phyloP scores from a whole-genome alignment of 2,797 vertebrate genomes.

The Anas acuta region DNA sequence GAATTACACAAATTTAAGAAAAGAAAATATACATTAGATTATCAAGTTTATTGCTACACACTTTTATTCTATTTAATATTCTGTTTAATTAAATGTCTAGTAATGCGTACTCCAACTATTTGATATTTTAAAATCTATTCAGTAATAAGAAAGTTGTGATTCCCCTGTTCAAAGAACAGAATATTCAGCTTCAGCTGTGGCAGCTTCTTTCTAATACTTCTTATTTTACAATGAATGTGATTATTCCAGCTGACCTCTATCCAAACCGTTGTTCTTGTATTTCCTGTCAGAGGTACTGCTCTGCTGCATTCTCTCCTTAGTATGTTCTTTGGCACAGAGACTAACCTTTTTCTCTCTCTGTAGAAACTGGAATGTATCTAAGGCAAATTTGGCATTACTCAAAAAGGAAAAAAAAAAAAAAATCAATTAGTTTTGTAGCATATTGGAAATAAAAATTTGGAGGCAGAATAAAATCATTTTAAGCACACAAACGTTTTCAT shows the following conservation, averaged over 20 bases:
- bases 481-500: neutral
- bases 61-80: neutral
- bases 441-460: neutral
- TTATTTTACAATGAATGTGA: neutral
- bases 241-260: neutral
- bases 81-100: neutral
- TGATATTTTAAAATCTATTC: neutral
- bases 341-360: neutral
- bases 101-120: neutral
- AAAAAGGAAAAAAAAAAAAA: no score
- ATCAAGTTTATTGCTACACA: neutral
- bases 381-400: neutral
- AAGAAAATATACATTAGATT: neutral
- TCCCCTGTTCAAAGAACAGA: neutral
- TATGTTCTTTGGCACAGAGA: neutral
- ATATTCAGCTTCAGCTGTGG: neutral
- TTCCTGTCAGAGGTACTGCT: neutral
- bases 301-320: neutral
- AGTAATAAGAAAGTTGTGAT: neutral
- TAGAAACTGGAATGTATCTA: neutral
- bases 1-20: neutral
- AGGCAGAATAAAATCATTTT: neutral
- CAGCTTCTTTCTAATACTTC: neutral
- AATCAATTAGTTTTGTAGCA: rapidly evolving
- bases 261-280: rapidly evolving